Percentiles rank a stretch among this genome's conserved stretches.
phyloP scores from a whole-genome alignment of 2,888 invertebrate species.

The Sinotaia quadrata region DNA sequence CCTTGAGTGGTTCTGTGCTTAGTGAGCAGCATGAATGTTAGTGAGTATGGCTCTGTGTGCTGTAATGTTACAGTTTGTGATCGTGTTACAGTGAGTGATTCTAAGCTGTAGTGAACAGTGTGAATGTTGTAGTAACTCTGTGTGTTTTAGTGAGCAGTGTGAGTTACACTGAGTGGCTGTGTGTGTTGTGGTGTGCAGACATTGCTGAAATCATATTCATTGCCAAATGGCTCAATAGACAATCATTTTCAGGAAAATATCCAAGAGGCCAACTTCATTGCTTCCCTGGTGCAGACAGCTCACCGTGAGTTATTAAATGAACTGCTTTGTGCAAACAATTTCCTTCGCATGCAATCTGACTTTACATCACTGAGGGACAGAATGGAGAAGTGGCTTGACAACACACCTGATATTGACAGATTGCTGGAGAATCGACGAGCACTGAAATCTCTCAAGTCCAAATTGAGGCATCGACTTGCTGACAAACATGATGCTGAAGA shows the following conservation, averaged over 20 bases:
- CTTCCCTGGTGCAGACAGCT: slow-evolving; percentile 53
- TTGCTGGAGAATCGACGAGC: slow-evolving; percentile 52
- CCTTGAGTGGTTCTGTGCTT: no score
- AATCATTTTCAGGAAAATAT: slow-evolving; percentile 48
- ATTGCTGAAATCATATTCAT: no score
- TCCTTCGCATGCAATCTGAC: slow-evolving; percentile 45
- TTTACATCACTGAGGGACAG: slow-evolving; percentile 46
- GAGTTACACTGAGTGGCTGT: no score
- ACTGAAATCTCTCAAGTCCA: slow-evolving; percentile 59
- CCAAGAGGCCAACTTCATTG: slow-evolving; percentile 52
- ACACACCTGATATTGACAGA: slow-evolving; percentile 50
- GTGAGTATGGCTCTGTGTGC: no score
- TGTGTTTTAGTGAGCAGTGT: no score
- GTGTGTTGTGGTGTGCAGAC: no score
- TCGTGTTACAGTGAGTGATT: no score
- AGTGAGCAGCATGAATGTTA: no score
- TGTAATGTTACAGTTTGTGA: no score
- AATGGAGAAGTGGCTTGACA: slow-evolving; percentile 60
- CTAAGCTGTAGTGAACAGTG: no score
- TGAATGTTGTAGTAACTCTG: no score
- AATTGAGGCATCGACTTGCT: slow-evolving; percentile 63
- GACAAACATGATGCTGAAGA: slow-evolving; percentile 67
- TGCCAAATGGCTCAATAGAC: no score
- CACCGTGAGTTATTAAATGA: slow-evolving; percentile 53
- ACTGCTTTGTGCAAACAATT: slow-evolving; percentile 48